phyloP scores from a whole-genome alignment of 2,113 vertebrate genomes.

The Malurus alboscapulatus region DNA sequence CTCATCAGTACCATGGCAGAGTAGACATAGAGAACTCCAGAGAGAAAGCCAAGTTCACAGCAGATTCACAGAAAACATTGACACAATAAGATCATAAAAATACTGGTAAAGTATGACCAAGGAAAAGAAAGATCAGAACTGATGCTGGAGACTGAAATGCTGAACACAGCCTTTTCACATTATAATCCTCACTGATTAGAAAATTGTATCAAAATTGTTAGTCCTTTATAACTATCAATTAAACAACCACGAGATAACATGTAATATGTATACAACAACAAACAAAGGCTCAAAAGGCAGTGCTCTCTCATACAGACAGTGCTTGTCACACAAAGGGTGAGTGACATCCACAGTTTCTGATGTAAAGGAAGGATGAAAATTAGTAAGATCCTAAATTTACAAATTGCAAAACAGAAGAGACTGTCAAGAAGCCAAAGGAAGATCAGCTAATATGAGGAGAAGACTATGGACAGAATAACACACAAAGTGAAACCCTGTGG shows the following conservation, averaged over 20 bases:
- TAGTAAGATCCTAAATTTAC: not conserved
- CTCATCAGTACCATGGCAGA: not conserved
- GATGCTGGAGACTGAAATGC: not conserved
- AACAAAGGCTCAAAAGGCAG: not conserved
- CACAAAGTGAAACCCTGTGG: not conserved
- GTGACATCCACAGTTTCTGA: not conserved
- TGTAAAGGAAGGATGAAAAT: not conserved
- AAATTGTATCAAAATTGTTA: not conserved
- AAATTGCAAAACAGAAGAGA: not conserved
- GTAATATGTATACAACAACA: not conserved
- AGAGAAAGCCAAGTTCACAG: not conserved
- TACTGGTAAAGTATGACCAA: not conserved
- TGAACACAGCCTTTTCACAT: not conserved
- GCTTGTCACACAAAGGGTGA: not conserved
- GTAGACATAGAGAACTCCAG: not conserved
- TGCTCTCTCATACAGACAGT: not conserved
- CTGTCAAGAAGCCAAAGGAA: not conserved
- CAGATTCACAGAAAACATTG: not conserved
- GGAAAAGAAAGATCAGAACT: not conserved
- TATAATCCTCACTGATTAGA: not conserved
- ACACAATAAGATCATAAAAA: not conserved
- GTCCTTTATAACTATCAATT: not conserved
- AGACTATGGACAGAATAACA: not conserved
- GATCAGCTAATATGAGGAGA: not conserved
- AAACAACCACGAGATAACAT: not conserved